Evolutionary conservation across 2,888 invertebrate species (phyloP).

Genomic region (Agrotis clavis): DNA sequence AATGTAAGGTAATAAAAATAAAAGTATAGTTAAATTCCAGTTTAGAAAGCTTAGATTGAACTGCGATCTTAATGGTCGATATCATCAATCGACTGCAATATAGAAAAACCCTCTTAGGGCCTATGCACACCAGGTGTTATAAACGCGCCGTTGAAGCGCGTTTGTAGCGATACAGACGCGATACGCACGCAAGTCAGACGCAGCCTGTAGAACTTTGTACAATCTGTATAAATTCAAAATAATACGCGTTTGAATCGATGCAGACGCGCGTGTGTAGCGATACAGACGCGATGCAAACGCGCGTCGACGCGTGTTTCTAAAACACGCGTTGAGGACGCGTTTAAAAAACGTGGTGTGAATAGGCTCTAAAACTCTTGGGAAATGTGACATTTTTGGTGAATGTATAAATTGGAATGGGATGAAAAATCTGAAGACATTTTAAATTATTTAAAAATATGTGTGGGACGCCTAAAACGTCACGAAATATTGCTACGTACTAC

Average conservation of each 20-base stretch:
- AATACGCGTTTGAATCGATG: too few relatives aligned
- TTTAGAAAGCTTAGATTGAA: conserved; percentile 3
- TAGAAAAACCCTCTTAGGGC: background rate
- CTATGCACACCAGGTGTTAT: too few relatives aligned
- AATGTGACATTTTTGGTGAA: conserved; percentile 37
- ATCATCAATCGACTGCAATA: background rate
- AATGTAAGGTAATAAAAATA: conserved; percentile 15
- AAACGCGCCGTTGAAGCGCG: too few relatives aligned
- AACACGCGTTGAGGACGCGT: too few relatives aligned
- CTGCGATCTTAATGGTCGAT: background rate
- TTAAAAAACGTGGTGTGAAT: too few relatives aligned
- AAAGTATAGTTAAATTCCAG: conserved; percentile 18
- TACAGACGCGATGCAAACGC: too few relatives aligned
- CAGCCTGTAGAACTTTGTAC: too few relatives aligned
- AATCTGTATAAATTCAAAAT: too few relatives aligned
- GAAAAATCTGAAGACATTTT: conserved; percentile 25
- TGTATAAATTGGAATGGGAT: conserved; percentile 53
- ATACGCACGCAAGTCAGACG: too few relatives aligned
- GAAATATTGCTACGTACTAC: conserved; percentile 11
- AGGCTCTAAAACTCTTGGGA: conserved; percentile 1
- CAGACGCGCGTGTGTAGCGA: too few relatives aligned
- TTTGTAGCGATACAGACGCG: too few relatives aligned
- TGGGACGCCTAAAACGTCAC: background rate
- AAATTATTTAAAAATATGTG: conserved; percentile 21
- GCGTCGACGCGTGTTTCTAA: too few relatives aligned